Base-by-base conservation (phyloP, 2,888 invertebrate species). In the Pterobdella sp. region DNA sequence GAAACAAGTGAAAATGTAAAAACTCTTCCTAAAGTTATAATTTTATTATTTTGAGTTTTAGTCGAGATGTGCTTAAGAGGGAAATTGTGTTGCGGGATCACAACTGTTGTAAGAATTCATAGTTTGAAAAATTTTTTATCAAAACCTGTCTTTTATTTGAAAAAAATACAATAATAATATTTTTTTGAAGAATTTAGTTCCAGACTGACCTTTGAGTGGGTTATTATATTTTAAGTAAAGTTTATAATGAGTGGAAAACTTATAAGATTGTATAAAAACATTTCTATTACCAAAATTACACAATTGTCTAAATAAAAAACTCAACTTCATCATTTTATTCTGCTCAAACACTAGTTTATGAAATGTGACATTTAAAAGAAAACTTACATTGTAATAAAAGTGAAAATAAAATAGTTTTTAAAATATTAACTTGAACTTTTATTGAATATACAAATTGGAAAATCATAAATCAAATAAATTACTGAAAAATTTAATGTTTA, bases 201-300 rank as follows among this genome's bases (percentile, higher is more conserved):
- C n/a, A 56, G 22, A 56, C 60, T 22, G 60, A 56, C 60, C 60
- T 56, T 56, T 56, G 60, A 22, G 60, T 18, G 60, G 60, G 18
- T 56, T n/a, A 56, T 4, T 3, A 56, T n/a, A 26, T 56, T 56
- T 56, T 18, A 56, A 14, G 3, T 14, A 26, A 14, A 22, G 26
- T 26, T 26, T 18, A 56, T 56, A 4, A 56, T 7, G n/a, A 26
- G 4, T 56, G 4, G 26, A 18, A n/a, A 56, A 56, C 26, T 26
- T 56, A 4, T 26, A 56, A 18, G 60, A 56, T 22, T 56, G 60
- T 4, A n/a, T 26, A 26, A n/a, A 56, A 18, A 56, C n/a, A 3
- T 4, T 14, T 56, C 26, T 56, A 22, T 7, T 56, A 26, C 4
- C 26, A 26, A 56, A 56, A 14, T 56, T 22, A 56, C 3, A 22